These are phyloP conservation scores for Tympanoctomys barrerae DNA, from an alignment of 2,797 vertebrate genomes.

Conservation along the genomic window DNA sequence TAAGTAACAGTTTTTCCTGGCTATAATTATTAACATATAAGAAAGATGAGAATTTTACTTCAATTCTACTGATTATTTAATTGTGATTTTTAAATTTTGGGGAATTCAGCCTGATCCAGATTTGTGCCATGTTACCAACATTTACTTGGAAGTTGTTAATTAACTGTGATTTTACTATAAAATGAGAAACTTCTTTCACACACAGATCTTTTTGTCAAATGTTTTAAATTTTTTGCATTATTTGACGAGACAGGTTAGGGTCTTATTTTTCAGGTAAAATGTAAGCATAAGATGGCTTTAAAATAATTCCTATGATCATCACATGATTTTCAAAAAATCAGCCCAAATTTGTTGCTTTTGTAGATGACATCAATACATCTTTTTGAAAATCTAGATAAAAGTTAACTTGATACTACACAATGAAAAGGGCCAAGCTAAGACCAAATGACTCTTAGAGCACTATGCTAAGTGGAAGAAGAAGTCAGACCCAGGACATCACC, in stretches of 20 bases:
- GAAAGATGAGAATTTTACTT: constrained; percentile 23
- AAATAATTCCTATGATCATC: constrained; percentile 35
- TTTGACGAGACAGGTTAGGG: not conserved
- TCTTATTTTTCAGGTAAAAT: constrained; percentile 44
- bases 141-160: not conserved
- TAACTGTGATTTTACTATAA: not conserved
- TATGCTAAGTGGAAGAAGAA: not conserved
- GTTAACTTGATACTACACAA: not conserved
- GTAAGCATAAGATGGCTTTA: not conserved
- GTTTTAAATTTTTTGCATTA: constrained; percentile 22
- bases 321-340: not conserved
- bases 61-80: not conserved
- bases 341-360: constrained; percentile 22
- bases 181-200: not conserved
- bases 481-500: not conserved
- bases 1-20: not conserved
- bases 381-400: not conserved
- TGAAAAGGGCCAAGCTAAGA: not conserved
- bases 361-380: not conserved
- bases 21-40: not conserved
- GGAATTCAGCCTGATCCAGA: not conserved
- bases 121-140: not conserved
- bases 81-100: not conserved
- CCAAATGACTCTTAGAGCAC: not conserved
- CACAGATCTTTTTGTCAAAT: not conserved